Conservation (phyloP, 2,797 vertebrate genomes). For the Sebastes umbrosus region DNA sequence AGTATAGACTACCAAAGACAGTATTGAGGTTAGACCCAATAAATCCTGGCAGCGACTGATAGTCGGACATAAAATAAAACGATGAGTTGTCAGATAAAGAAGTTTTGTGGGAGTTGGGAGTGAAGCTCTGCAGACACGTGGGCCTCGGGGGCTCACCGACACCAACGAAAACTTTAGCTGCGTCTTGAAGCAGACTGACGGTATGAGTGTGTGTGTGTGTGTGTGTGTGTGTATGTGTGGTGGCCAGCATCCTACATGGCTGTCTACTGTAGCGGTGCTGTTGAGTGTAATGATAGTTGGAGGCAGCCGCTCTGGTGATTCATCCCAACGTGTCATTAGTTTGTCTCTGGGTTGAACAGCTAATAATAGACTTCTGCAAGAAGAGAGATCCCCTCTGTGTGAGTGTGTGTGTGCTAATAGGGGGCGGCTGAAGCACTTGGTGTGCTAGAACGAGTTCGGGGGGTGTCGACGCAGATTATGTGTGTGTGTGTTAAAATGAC, state of each 20-base stretch:
- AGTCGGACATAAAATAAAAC: background rate
- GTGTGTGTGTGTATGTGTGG: background rate
- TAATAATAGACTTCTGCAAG: constrained; percentile 84
- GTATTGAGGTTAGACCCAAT: background rate
- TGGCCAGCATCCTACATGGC: constrained; percentile 56
- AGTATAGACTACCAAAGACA: no score
- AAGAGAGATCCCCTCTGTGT: constrained; percentile 79
- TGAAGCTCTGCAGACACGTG: constrained; percentile 26
- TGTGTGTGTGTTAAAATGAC: constrained; percentile 27
- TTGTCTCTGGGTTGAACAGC: constrained; percentile 87
- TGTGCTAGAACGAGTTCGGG: constrained; percentile 46
- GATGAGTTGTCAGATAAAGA: background rate
- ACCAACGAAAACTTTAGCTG: constrained; percentile 12
- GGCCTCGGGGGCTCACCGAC: background rate
- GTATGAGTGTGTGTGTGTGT: background rate
- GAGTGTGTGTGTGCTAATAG: constrained; percentile 50
- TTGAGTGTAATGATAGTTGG: constrained; percentile 65
- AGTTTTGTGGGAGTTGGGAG: background rate
- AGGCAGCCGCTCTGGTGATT: constrained; percentile 77
- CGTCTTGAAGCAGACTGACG: constrained; percentile 18
- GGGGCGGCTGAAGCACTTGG: constrained; percentile 54
- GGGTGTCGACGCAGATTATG: constrained; percentile 29
- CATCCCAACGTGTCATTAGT: constrained; percentile 84
- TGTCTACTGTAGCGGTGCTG: constrained; percentile 55
- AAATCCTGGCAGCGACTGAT: background rate